Evolutionary conservation across 2,797 vertebrate genomes (phyloP).

Genomic region (Cyclopterus lumpus): DNA sequence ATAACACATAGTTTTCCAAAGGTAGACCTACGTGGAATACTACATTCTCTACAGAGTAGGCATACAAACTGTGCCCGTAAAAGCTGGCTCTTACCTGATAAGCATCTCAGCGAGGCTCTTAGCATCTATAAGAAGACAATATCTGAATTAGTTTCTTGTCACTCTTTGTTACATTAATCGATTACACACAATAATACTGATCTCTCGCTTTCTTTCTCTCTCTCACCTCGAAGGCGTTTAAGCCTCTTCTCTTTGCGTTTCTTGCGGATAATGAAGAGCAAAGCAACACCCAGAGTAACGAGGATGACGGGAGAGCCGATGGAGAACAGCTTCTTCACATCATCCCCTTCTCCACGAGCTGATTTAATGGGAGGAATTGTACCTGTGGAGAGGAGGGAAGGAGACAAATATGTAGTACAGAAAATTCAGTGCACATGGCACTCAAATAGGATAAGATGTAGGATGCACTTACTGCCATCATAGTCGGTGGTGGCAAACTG

Average conservation of each 20-base stretch:
- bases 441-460: not conserved
- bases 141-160: conserved; percentile 54
- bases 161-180: conserved; percentile 14
- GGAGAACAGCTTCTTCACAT: conserved; percentile 97
- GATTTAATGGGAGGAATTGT: conserved; percentile 99
- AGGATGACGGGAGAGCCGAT: conserved; percentile 97
- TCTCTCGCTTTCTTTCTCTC: conserved; percentile 51
- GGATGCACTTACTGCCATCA: conserved; percentile 93
- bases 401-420: not conserved
- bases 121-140: conserved; percentile 87
- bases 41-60: not conserved
- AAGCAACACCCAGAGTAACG: conserved; percentile 92
- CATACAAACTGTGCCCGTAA: not conserved
- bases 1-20: conserved; percentile 1
- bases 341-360: conserved; percentile 93
- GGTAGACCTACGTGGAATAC: not conserved
- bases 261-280: conserved; percentile 96
- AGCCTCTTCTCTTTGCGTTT: conserved; percentile 98
- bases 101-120: conserved; percentile 99
- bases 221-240: conserved; percentile 94
- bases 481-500: conserved; percentile 98
- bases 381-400: conserved; percentile 75
- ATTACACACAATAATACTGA: conserved; percentile 9
- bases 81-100: conserved; percentile 89
- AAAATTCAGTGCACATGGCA: not conserved